These are phyloP conservation scores for Silvanus unidentatus DNA, from an alignment of 2,888 invertebrate species.

Conservation along the genomic window DNA sequence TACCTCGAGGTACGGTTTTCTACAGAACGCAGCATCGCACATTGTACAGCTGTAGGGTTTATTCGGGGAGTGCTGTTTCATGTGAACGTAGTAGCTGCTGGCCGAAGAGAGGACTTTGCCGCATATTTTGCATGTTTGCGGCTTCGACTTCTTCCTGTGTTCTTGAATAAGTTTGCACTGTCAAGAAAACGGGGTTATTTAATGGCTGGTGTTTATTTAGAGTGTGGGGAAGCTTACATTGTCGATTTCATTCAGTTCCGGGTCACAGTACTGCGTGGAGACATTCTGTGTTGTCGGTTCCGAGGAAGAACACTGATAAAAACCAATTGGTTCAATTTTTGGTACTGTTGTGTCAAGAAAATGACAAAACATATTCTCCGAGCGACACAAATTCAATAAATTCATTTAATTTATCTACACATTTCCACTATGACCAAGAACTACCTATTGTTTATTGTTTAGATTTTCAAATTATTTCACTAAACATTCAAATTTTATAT, in stretches of 20 bases:
- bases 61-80: slow-evolving; percentile 75
- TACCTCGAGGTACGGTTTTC: slow-evolving; percentile 70
- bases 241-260: too few species aligned
- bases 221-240: too few species aligned
- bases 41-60: slow-evolving; percentile 74
- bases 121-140: slow-evolving; percentile 73
- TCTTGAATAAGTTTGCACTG: too few species aligned
- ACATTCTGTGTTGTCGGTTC: not conserved
- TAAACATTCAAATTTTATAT: too few species aligned
- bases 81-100: slow-evolving; percentile 75
- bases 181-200: too few species aligned
- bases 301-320: slow-evolving; percentile 27
- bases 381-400: too few species aligned
- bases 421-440: too few species aligned
- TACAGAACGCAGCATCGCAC: slow-evolving; percentile 73
- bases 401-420: too few species aligned
- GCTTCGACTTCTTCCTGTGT: slow-evolving; percentile 43
- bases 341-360: slow-evolving; percentile 5
- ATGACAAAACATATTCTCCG: not conserved
- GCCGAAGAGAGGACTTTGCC: slow-evolving; percentile 71
- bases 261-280: too few species aligned
- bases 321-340: slow-evolving; percentile 16
- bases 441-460: too few species aligned
- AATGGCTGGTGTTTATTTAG: too few species aligned
- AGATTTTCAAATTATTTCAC: too few species aligned